phyloP scores from a whole-genome alignment of 2,113 vertebrate genomes.

The Odocoileus hemionus region DNA sequence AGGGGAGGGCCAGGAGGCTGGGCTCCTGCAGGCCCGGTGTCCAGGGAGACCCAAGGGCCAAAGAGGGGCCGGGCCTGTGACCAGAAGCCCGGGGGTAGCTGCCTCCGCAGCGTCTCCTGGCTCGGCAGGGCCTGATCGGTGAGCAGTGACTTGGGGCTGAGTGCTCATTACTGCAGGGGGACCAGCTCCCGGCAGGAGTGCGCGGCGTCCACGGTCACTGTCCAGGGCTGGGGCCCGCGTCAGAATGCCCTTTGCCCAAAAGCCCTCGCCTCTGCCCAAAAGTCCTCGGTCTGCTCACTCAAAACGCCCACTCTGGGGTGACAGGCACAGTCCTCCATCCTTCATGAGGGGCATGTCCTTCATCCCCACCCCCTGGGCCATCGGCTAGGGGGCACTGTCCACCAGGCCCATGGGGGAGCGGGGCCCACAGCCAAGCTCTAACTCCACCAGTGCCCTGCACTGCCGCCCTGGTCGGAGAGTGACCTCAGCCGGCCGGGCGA shows the following conservation, averaged over 20 bases:
- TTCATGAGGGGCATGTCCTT: background rate
- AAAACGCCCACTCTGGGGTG: background rate
- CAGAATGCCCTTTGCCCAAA: background rate
- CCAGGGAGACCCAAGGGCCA: background rate
- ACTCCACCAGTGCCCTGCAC: rapidly evolving
- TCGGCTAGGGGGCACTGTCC: background rate
- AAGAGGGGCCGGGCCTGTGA: background rate
- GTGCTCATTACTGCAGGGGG: rapidly evolving
- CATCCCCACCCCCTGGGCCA: background rate
- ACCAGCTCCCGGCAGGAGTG: background rate
- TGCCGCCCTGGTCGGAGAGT: no score
- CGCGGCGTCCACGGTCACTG: rapidly evolving
- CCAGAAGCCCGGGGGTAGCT: background rate
- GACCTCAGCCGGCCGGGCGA: no score
- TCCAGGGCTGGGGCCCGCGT: rapidly evolving
- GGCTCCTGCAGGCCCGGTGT: background rate
- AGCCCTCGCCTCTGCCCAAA: background rate
- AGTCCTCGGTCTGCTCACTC: background rate
- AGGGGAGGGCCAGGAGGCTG: rapidly evolving
- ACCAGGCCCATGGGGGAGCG: rapidly evolving
- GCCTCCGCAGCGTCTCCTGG: rapidly evolving
- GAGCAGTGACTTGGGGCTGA: background rate
- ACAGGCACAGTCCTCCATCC: no score
- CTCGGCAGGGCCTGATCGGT: background rate
- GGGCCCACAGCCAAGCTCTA: rapidly evolving